Evolutionary conservation across 2,888 invertebrate genomes (phyloP).

Genomic region (Aleiodes leptofemur): DNA sequence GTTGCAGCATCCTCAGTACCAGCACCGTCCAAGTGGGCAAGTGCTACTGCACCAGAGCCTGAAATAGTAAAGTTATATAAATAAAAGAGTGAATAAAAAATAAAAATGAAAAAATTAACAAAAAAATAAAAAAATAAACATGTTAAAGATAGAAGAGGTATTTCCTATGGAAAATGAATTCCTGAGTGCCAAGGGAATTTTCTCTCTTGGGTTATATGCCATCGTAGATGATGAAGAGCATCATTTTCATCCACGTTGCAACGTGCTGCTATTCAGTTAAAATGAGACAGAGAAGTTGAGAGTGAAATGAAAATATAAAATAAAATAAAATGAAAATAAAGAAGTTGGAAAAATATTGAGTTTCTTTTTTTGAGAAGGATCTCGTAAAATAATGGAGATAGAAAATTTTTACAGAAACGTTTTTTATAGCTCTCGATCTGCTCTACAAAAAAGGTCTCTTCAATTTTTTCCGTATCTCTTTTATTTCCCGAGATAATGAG

Average conservation of each 20-base stretch:
- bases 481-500: too few species aligned
- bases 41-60: conserved; percentile 92
- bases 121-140: conserved; percentile 18
- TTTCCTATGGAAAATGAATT: conserved; percentile 7
- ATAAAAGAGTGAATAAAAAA: conserved; percentile 15
- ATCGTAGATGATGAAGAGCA: neutral
- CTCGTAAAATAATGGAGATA: too few species aligned
- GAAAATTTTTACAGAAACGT: too few species aligned
- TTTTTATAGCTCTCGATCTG: too few species aligned
- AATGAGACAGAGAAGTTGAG: conserved; percentile 9
- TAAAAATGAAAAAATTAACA: conserved; percentile 17
- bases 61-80: conserved; percentile 52
- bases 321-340: too few species aligned
- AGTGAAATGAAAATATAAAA: too few species aligned
- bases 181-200: too few species aligned
- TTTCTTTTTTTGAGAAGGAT: too few species aligned
- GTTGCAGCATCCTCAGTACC: conserved; percentile 90
- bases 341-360: too few species aligned
- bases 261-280: neutral
- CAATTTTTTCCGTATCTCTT: too few species aligned
- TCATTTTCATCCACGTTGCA: neutral
- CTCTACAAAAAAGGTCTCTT: too few species aligned
- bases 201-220: neutral
- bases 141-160: neutral
- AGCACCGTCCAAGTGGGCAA: conserved; percentile 90